Evolutionary conservation across 2,888 invertebrate species (phyloP), one percentile per base, ranked within the genome.

Genomic region (Osedax frankpressi): DNA sequence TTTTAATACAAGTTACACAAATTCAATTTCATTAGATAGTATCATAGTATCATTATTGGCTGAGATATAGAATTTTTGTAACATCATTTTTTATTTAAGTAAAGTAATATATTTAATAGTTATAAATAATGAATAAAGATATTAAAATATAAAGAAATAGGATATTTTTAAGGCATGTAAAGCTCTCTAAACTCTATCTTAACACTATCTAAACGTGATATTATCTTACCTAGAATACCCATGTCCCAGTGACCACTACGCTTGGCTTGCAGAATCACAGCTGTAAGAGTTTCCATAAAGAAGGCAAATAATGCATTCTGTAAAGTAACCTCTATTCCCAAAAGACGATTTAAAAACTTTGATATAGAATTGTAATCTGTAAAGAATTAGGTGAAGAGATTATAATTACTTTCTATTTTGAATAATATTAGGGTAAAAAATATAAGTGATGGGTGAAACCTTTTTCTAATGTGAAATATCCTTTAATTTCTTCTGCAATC

Each of bases 291-390:
- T 81, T 95, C 94, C 0, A 94, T 94, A 86, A 98, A 99, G 86
- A 96, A 99, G 81, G 93, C 91, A 86, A 99, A 98, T 1, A 99
- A 86, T 70, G 93, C 88, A 86, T 99, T 99, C 86, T 98, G 98
- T 72, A 97, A 86, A 71, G 93, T 92, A 2, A 98, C 97, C 0
- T 94, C 94, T 90, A 98, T 92, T 30, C 98, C 98, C 76, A 99
- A 88, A 81, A 99, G 94, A 72, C 89, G 84, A 86, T 98, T 98
- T 76, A 98, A 89, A 88, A 98, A 99, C 87, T 97, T 98, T 76
- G 94, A 92, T 89, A 98, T 96, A 84, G 94, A 94, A 86, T 92
- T 93, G 85, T 93, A 93, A 81, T 95, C 95, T 83, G 70, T 14
- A 74, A 29, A 62, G n/a, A n/a, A n/a, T n/a, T n/a, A n/a, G n/a